Conservation (phyloP, 2,888 invertebrate species). For the Empis livida region DNA sequence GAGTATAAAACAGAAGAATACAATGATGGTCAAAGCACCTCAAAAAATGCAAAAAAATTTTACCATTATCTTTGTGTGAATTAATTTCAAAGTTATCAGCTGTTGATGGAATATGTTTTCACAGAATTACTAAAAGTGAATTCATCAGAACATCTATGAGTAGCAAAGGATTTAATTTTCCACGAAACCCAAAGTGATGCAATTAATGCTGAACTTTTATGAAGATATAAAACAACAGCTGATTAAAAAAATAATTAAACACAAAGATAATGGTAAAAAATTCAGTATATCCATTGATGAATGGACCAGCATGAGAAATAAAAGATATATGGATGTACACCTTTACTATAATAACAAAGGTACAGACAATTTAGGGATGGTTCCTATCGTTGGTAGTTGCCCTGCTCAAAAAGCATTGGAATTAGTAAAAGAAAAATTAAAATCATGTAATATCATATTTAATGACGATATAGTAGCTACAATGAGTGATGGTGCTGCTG, state of each 20-base stretch:
- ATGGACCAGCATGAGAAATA: background rate
- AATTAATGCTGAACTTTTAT: no score
- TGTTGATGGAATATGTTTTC: background rate
- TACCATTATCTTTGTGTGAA: background rate
- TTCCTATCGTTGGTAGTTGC: background rate
- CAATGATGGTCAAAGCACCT: background rate
- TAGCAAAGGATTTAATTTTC: background rate
- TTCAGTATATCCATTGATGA: background rate
- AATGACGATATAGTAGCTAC: background rate
- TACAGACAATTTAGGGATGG: background rate
- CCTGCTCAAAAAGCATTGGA: background rate
- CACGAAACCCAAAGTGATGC: background rate
- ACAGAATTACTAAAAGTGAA: background rate
- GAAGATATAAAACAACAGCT: background rate
- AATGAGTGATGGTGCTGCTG: background rate
- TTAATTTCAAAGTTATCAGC: background rate
- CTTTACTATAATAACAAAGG: no score
- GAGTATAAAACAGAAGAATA: background rate
- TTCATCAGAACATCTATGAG: background rate
- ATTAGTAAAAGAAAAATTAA: background rate
- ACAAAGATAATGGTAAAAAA: background rate
- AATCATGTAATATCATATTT: background rate
- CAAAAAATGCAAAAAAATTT: background rate
- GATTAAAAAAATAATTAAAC: background rate
- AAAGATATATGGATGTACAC: background rate